Evolutionary conservation across 2,113 vertebrate species (phyloP), one percentile per base, ranked within the genome.

Genomic region (Rhea pennata): DNA sequence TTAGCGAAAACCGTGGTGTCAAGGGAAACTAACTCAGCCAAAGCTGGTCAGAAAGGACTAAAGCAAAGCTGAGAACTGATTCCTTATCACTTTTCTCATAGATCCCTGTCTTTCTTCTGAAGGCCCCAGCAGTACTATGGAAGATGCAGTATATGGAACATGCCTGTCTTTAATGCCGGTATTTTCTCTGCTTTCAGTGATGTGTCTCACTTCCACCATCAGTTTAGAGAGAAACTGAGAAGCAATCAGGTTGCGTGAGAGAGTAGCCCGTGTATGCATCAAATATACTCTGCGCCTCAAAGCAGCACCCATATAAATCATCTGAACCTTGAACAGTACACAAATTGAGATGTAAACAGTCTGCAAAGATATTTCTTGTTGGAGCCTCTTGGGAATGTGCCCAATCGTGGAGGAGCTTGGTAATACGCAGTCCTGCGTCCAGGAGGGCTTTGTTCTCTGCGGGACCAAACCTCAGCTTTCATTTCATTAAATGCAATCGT

Each of bases 371-470:
- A 0, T 71, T 76, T 81, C n/a, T 26, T 75, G 76, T 54, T 54
- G 27, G 79, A 6, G 0, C 53, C 58, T 80, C 46, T 42, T 46
- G 3, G 24, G 83, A 93, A 69, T n/a, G 86, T 6, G 10, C 65
- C 40, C 0, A 6, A 64, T 88, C 12, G 1, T 3, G 1, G 46
- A 20, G 33, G 1, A 2, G 65, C 71, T 39, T 1, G 3, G 12
- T 17, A 56, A 65, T 59, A 40, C 1, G 0, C 9, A 3, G 1
- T 87, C 80, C 76, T 65, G 69, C 56, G 48, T 88, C 86, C 92
- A 88, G 92, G 88, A 96, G 88, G 58, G 73, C 92, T 96, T 94
- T 96, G 88, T 70, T 93, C 90, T 88, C 90, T 66, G 70, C 69
- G 76, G 93, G 84, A 70, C 81, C 88, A 96, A 96, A 95, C 65